Conservation (phyloP, 2,113 vertebrate genomes). For the Phaetusa simplex region DNA sequence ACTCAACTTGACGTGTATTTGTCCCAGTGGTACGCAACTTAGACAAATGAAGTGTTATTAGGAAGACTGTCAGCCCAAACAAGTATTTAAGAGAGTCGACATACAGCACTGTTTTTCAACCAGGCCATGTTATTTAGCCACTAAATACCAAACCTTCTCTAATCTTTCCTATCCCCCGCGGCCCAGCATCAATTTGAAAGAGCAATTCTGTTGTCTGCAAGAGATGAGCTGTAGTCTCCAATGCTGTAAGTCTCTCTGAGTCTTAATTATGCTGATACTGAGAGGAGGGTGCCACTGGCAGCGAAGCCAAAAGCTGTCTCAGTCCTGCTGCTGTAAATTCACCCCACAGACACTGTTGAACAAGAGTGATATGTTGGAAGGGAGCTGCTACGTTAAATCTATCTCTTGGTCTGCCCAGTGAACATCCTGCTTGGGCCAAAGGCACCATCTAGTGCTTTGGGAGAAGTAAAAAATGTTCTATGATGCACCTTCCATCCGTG, state of each 20-base stretch:
- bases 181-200: neutral
- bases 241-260: neutral
- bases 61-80: neutral
- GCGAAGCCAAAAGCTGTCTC: neutral
- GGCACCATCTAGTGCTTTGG: neutral
- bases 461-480: neutral
- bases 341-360: neutral
- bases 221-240: neutral
- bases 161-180: neutral
- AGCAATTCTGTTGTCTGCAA: neutral
- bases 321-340: neutral
- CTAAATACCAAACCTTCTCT: neutral
- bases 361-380: neutral
- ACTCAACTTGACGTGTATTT: neutral
- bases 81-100: neutral
- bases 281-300: neutral
- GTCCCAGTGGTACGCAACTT: neutral
- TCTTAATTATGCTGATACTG: neutral
- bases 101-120: neutral
- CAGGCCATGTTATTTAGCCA: neutral
- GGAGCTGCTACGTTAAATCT: neutral
- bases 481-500: neutral
- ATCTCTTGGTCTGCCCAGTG: neutral
- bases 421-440: neutral
- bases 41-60: conserved; percentile 23